Evolutionary conservation across 2,888 invertebrate species (phyloP).

Genomic region (Lepidochrysops patricia): DNA sequence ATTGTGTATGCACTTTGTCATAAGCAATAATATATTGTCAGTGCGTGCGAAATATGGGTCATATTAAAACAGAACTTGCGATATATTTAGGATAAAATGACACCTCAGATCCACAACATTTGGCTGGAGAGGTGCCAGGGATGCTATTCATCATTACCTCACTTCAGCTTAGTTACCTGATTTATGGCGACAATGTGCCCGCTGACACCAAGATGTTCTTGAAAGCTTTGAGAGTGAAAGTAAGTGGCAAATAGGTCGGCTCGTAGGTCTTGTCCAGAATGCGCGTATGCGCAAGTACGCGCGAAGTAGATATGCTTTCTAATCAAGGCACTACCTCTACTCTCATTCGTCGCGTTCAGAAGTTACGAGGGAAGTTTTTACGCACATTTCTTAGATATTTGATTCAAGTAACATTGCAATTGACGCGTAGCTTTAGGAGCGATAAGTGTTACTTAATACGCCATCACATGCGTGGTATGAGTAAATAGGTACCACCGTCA

Average conservation of each 20-base stretch:
- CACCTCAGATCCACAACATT: constrained; percentile 25
- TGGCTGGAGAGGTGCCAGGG: constrained; percentile 22
- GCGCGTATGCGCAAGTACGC: too few species aligned
- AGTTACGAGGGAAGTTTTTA: too few species aligned
- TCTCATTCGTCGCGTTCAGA: too few species aligned
- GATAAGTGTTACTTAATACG: too few species aligned
- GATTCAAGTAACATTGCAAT: too few species aligned
- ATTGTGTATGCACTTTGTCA: not conserved
- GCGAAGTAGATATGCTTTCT: too few species aligned
- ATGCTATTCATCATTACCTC: constrained; percentile 22
- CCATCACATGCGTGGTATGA: too few species aligned
- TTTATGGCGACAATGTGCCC: constrained; percentile 4
- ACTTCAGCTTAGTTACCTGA: constrained; percentile 12
- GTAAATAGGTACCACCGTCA: too few species aligned
- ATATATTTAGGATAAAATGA: constrained; percentile 16
- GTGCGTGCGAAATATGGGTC: constrained; percentile 6
- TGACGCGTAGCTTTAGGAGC: too few species aligned
- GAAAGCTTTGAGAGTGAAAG: constrained; percentile 10
- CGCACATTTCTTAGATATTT: too few species aligned
- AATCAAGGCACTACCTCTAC: too few species aligned
- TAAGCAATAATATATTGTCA: constrained; percentile 10
- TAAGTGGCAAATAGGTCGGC: constrained; percentile 8
- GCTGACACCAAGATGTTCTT: not conserved
- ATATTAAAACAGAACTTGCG: constrained; percentile 8
- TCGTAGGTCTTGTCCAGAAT: too few species aligned